Evolutionary conservation across 1,140 invertebrate genomes (phyloP), one percentile per base, ranked within the genome.

Genomic region (Drosophila orosa): DNA sequence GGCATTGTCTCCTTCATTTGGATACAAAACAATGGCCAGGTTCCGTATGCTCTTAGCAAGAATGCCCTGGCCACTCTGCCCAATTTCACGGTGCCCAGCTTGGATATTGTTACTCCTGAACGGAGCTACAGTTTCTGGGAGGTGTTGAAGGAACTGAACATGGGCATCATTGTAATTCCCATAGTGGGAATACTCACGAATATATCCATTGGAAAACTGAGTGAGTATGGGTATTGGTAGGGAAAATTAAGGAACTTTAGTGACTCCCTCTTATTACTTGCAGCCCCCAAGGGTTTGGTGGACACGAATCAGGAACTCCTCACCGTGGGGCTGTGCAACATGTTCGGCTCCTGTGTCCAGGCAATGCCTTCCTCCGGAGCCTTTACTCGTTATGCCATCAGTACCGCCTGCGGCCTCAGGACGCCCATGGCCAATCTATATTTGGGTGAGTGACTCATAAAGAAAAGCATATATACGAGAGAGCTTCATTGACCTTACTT

Each of bases 201-300:
- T 79, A 96, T 97, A 67, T 97, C 97, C 5, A 97, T 98, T 74
- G 96, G 96, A 9, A 98, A 98, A 92, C 96, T 97, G 80, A 94
- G 95, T 96, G 90, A 94, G 94, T 93, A 52, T n/a, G n/a, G 5
- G 0, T 2, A 12, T 19, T 12, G 5, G 0, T 2, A 12, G 13
- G 17, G 4, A n/a, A 10, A 3, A n/a, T 0, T 2, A 10, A n/a
- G 6, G 1, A 22, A n/a, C 9, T 54, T 5, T 19, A 56, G 13
- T 59, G 40, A 7, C 0, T 17, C 2, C 12, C 37, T 12, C 0
- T n/a, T 15, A 1, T 13, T 56, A 47, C 12, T 48, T 72, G 1
- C 52, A 92, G 91, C 85, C 15, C 91, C 91, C 25, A 92, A 92
- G 40, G 90, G 91, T 0, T 92, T 93, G 40, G 93, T 96, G 58